Evolutionary conservation across 2,113 vertebrate genomes (phyloP).

Genomic region (Nothobranchius furzeri): DNA sequence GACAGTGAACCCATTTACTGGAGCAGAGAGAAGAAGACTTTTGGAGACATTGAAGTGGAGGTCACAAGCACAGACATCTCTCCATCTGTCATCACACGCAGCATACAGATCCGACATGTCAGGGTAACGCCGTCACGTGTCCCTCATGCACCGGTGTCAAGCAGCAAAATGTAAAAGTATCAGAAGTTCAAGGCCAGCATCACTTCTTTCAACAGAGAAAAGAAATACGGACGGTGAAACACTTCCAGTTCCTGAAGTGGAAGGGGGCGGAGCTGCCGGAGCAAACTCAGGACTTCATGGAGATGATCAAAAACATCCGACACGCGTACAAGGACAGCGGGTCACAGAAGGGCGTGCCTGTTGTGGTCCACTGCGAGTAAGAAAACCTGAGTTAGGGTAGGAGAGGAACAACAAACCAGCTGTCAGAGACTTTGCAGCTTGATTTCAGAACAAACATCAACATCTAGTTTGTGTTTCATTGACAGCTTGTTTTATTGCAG

Average conservation of each 20-base stretch:
- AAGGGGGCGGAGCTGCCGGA: conserved; percentile 76
- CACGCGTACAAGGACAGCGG: conserved; percentile 52
- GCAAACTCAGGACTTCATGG: conserved; percentile 79
- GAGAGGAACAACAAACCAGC: too few relatives aligned
- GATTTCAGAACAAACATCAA: too few relatives aligned
- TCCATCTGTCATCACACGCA: conserved; percentile 77
- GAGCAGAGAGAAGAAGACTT: conserved; percentile 79
- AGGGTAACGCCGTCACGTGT: conserved; percentile 79
- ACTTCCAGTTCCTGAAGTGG: conserved; percentile 90
- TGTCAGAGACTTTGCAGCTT: too few relatives aligned
- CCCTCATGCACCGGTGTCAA: too few relatives aligned
- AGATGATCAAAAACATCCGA: conserved; percentile 83
- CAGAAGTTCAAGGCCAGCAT: background rate
- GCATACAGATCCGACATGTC: conserved; percentile 82
- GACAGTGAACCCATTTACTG: conserved; percentile 85
- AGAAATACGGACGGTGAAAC: conserved; percentile 82
- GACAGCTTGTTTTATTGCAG: too few relatives aligned
- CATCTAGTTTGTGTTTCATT: too few relatives aligned
- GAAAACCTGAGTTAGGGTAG: conserved; percentile 25
- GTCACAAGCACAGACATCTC: conserved; percentile 69
- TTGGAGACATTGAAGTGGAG: conserved; percentile 83
- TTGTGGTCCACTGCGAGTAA: conserved; percentile 90
- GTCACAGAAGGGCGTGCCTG: conserved; percentile 48
- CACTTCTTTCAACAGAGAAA: conserved; percentile 81
- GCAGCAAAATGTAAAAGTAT: background rate